A percentile compares a stretch with the other conserved stretches of the same genome.
phyloP scores from a whole-genome alignment of 2,113 vertebrate genomes.

The Mustela lutreola region DNA sequence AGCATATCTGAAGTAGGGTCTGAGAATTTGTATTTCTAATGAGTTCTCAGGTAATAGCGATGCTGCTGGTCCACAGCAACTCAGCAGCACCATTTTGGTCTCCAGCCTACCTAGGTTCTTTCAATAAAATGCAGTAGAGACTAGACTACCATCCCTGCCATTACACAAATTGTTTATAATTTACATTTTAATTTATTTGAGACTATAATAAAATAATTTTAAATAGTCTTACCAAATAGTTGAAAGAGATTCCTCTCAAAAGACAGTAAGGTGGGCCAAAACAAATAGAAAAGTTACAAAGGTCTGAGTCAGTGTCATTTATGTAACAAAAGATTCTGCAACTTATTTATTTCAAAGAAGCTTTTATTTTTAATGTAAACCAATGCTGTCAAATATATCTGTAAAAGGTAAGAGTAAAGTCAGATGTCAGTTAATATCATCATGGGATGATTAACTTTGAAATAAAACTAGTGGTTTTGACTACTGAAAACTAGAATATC shows the following conservation, averaged over 20 bases:
- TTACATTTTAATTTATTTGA: not conserved
- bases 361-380: slow-evolving; percentile 58
- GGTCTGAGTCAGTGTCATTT: not conserved
- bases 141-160: not conserved
- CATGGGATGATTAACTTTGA: not conserved
- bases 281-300: slow-evolving; percentile 17
- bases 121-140: not conserved
- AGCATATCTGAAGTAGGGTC: not conserved
- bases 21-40: not conserved
- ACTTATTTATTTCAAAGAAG: not conserved
- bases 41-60: not conserved
- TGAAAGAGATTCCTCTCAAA: not conserved
- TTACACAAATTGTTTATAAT: not conserved
- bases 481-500: not conserved
- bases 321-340: not conserved
- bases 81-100: not conserved
- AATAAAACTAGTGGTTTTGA: not conserved
- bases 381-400: not conserved
- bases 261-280: not conserved
- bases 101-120: not conserved
- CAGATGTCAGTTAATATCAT: not conserved
- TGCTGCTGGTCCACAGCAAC: not conserved
- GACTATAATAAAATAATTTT: not conserved
- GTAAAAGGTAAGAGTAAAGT: not conserved
- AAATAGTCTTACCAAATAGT: not conserved